phyloP scores from a whole-genome alignment of 2,113 vertebrate species.

The Sturnus vulgaris region DNA sequence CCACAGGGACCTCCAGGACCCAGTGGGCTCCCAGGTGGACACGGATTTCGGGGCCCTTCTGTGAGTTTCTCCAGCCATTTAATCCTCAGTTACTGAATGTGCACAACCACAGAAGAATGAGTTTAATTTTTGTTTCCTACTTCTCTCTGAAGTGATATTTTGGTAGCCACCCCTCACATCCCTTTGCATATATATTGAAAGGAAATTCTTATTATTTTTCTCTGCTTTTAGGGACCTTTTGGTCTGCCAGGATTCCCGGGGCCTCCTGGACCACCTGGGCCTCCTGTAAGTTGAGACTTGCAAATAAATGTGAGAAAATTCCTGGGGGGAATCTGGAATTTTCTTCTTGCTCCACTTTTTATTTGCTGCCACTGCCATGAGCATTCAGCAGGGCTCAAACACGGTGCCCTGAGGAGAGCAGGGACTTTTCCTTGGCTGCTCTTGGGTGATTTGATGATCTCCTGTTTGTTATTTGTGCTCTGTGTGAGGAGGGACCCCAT shows the following conservation, averaged over 20 bases:
- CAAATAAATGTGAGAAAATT: not conserved
- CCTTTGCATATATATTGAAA: not conserved
- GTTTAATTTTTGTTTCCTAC: not conserved
- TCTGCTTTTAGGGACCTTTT: conserved; percentile 80
- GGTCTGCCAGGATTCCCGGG: conserved; percentile 88
- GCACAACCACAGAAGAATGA: not conserved
- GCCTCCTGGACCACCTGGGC: conserved; percentile 85
- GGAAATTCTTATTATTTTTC: not conserved
- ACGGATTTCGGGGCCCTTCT: conserved; percentile 83
- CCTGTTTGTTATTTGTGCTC: not conserved
- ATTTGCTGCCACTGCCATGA: not conserved
- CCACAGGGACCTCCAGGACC: conserved; percentile 88
- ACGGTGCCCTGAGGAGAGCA: not conserved
- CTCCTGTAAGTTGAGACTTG: conserved; percentile 81
- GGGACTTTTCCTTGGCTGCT: not conserved
- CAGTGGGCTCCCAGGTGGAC: conserved; percentile 86
- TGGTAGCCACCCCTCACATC: not conserved
- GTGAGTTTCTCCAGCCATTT: conserved; percentile 73
- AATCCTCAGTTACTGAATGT: not conserved
- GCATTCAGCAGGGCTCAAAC: not conserved
- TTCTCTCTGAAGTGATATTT: not conserved
- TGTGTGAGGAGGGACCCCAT: not conserved
- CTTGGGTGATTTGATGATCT: not conserved
- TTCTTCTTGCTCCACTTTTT: not conserved
- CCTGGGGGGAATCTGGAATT: not conserved